Conservation (phyloP, 2,888 invertebrate genomes). For the Chymomyza procnemis region DNA sequence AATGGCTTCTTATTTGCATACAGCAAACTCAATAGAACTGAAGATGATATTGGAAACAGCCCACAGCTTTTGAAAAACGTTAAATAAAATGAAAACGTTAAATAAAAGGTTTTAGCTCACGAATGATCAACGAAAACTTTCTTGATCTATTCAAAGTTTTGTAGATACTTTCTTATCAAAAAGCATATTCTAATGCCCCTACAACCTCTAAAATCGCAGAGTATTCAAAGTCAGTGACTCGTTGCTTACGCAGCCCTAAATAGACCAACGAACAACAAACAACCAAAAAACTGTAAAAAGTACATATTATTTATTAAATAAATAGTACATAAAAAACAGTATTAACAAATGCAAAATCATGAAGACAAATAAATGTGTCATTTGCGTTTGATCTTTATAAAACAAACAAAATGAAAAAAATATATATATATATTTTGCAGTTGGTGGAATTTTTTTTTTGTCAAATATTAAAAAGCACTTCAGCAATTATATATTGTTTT, state of each 20-base stretch:
- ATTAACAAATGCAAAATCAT: constrained; percentile 25
- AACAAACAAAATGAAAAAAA: constrained; percentile 26
- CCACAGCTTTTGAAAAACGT: too few relatives aligned
- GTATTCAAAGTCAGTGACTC: constrained; percentile 6
- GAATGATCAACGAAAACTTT: too few relatives aligned
- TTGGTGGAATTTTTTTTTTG: constrained; percentile 16
- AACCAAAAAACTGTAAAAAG: background rate
- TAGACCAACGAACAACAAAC: constrained; percentile 35
- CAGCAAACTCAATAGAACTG: too few relatives aligned
- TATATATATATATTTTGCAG: too few relatives aligned
- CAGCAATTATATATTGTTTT: background rate
- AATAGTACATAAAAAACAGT: constrained; percentile 12
- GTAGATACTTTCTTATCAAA: background rate
- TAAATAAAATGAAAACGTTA: too few relatives aligned
- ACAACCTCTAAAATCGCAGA: background rate
- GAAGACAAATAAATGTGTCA: constrained; percentile 36
- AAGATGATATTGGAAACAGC: too few relatives aligned
- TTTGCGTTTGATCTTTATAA: constrained; percentile 15
- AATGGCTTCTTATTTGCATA: too few relatives aligned
- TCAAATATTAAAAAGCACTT: background rate
- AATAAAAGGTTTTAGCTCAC: too few relatives aligned
- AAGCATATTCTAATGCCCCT: background rate
- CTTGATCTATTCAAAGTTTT: too few relatives aligned
- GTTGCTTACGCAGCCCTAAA: constrained; percentile 35
- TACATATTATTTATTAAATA: background rate